Evolutionary conservation across 2,797 vertebrate genomes (phyloP).

Genomic region (Erethizon dorsatum): DNA sequence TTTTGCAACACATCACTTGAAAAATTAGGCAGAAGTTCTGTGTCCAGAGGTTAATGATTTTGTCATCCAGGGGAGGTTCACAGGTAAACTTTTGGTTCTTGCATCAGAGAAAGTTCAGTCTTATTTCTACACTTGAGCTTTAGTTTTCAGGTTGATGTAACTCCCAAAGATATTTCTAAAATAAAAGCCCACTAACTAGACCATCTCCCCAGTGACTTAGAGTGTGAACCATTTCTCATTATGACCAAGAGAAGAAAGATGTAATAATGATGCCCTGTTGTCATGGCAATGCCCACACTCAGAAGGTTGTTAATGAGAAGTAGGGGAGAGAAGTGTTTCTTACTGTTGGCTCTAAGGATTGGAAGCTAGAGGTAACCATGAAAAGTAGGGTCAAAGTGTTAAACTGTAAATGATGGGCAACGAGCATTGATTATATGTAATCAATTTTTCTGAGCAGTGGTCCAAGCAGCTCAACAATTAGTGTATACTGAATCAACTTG

Average conservation of each 20-base stretch:
- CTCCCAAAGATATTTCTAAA: not conserved
- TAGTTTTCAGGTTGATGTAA: not conserved
- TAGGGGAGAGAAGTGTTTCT: not conserved
- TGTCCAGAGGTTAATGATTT: not conserved
- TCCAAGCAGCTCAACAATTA: not conserved
- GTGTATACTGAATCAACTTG: not conserved
- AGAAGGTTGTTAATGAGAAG: conserved; percentile 55
- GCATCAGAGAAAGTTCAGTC: conserved; percentile 62
- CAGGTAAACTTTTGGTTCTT: conserved; percentile 46
- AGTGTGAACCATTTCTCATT: conserved; percentile 70
- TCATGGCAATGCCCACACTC: not conserved
- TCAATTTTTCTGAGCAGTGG: not conserved
- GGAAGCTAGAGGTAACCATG: not conserved
- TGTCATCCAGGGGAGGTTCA: not conserved
- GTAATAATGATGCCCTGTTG: conserved; percentile 58
- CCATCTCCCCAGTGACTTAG: conserved; percentile 3
- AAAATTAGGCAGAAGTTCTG: not conserved
- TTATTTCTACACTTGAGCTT: not conserved
- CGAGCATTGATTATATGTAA: not conserved
- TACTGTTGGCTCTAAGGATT: not conserved
- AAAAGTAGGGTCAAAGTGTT: not conserved
- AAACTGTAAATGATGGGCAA: not conserved
- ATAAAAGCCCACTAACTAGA: not conserved
- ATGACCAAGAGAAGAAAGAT: conserved; percentile 29
- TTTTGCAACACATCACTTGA: not conserved